A percentile compares a stretch with the other conserved stretches of the same genome.
These are phyloP conservation scores for Philopotamus ludificatus DNA, from an alignment of 1,140 invertebrate species.

Conservation along the genomic window DNA sequence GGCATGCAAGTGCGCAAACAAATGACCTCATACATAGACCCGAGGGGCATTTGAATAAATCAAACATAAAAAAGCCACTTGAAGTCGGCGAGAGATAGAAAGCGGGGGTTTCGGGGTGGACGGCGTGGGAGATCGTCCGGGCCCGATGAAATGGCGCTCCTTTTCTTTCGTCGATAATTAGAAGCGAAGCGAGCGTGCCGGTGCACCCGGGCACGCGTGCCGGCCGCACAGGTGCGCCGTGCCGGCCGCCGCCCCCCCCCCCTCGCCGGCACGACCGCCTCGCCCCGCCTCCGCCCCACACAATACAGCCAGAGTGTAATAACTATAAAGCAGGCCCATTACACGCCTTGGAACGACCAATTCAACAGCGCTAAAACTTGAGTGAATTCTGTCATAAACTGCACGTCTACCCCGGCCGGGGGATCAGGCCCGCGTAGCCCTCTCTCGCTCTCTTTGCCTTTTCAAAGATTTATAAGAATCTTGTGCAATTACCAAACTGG, in stretches of 20 bases:
- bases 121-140: too few species aligned
- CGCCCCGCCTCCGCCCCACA: conserved; percentile 3
- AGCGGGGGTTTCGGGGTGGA: too few species aligned
- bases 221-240: neutral
- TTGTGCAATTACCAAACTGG: conserved; percentile 34
- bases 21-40: conserved; percentile 23
- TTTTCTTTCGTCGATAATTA: conserved; percentile 30
- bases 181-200: conserved; percentile 15
- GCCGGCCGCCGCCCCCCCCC: neutral
- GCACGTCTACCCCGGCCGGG: conserved; percentile 31
- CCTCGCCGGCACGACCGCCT: neutral
- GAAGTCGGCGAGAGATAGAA: too few species aligned
- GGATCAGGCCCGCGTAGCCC: neutral
- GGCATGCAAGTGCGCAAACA: conserved; percentile 19
- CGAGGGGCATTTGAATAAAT: conserved; percentile 34
- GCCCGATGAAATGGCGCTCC: conserved; percentile 18
- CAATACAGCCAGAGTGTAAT: conserved; percentile 37
- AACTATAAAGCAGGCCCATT: conserved; percentile 42
- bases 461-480: conserved; percentile 39
- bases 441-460: conserved; percentile 23
- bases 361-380: conserved; percentile 42
- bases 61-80: conserved; percentile 36
- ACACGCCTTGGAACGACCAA: conserved; percentile 43
- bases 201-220: too few species aligned
- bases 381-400: conserved; percentile 43